These are phyloP conservation scores for Phalacrocorax aristotelis DNA, from an alignment of 2,113 vertebrate species.

Conservation along the genomic window DNA sequence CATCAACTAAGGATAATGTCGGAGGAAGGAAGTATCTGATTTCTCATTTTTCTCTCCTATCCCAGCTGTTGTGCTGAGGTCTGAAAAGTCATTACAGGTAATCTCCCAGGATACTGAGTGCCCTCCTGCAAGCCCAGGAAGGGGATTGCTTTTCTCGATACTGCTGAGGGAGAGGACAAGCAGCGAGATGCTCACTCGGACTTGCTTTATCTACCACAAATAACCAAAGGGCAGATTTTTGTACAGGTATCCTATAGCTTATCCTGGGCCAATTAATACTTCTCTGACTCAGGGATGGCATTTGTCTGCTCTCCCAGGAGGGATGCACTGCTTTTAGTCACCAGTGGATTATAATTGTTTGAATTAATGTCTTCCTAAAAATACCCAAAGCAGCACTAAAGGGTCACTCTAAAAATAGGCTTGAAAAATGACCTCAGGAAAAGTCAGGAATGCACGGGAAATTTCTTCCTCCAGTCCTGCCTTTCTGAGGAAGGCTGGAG, in stretches of 20 bases:
- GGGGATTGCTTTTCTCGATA: neutral
- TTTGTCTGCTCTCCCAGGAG: neutral
- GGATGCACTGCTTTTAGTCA: neutral
- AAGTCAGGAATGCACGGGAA: neutral
- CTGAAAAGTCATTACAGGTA: neutral
- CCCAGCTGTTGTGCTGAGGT: neutral
- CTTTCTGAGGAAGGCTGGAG: neutral
- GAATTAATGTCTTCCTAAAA: slow-evolving; percentile 10
- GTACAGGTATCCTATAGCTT: neutral
- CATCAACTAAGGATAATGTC: neutral
- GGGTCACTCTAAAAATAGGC: neutral
- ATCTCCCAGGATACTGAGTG: neutral
- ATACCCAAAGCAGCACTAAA: neutral
- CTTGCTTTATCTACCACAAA: neutral
- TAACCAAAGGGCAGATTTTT: neutral
- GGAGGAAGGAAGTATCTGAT: neutral
- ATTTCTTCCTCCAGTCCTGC: neutral
- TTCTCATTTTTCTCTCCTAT: neutral
- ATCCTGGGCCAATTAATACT: neutral
- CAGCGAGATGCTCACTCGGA: neutral
- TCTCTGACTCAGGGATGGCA: neutral
- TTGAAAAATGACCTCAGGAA: neutral
- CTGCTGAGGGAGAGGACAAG: neutral
- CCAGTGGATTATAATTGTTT: neutral
- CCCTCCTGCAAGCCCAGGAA: neutral